A percentile compares a stretch with the other conserved stretches of the same genome.
Evolutionary conservation across 2,888 invertebrate species (phyloP).

Genomic region (Arenicola marina): DNA sequence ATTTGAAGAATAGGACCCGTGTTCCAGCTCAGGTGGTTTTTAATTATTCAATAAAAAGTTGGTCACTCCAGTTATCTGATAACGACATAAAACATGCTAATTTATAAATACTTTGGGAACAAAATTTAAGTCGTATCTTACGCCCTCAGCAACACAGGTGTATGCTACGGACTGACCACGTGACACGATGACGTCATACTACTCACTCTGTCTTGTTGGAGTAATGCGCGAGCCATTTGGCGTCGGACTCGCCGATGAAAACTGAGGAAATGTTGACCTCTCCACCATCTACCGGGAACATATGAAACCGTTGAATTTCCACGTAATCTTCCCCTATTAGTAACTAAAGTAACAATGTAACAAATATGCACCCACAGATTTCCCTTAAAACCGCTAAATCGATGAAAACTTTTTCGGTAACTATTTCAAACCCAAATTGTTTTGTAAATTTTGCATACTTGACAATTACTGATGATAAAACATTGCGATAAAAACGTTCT

Average conservation of each 20-base stretch:
- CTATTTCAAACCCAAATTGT: neutral
- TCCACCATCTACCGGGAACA: too few relatives aligned
- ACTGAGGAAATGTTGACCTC: conserved; percentile 19
- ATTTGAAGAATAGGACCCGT: too few relatives aligned
- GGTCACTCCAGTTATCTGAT: too few relatives aligned
- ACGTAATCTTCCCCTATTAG: too few relatives aligned
- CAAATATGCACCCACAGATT: too few relatives aligned
- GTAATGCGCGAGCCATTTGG: neutral
- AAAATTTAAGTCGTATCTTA: neutral
- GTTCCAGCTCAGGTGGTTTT: too few relatives aligned
- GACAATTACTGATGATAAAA: neutral
- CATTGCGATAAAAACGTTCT: too few relatives aligned
- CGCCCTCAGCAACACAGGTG: neutral
- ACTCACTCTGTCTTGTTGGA: neutral
- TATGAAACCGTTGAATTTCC: too few relatives aligned
- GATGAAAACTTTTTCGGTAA: neutral
- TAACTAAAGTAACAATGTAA: too few relatives aligned
- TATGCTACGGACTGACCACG: neutral
- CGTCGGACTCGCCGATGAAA: conserved; percentile 21
- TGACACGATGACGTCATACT: neutral
- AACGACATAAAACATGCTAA: too few relatives aligned
- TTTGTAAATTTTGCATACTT: neutral
- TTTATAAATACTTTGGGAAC: too few relatives aligned
- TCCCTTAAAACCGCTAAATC: neutral
- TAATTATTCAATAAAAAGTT: too few relatives aligned